Conservation (phyloP, 2,888 invertebrate species). For the Hypena proboscidalis region DNA sequence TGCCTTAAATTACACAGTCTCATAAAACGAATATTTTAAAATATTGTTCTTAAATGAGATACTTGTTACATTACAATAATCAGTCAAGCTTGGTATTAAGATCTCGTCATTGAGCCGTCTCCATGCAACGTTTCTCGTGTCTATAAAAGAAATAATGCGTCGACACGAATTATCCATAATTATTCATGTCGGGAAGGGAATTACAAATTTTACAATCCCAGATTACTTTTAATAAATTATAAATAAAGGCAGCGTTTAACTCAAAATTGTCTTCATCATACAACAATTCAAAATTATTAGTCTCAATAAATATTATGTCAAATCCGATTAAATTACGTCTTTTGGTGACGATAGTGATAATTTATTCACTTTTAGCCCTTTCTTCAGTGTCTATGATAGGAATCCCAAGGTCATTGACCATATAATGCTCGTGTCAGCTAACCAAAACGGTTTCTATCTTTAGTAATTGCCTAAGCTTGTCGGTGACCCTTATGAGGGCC, state of each 20-base stretch:
- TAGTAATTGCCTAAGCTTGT: conserved; percentile 92
- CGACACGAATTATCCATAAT: conserved; percentile 7
- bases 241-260: neutral
- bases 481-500: conserved; percentile 93
- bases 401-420: neutral
- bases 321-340: neutral
- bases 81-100: conserved; percentile 72
- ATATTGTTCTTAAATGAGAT: conserved; percentile 79
- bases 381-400: neutral
- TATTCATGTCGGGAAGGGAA: neutral
- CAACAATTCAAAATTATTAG: neutral
- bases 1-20: conserved; percentile 79
- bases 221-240: neutral
- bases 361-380: conserved; percentile 8
- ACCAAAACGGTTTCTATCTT: conserved; percentile 92
- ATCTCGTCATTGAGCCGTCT: conserved; percentile 70
- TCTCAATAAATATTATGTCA: neutral
- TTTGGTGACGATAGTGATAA: neutral
- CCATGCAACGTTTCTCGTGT: conserved; percentile 40
- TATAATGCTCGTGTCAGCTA: conserved; percentile 78
- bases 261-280: neutral
- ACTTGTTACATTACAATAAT: conserved; percentile 69
- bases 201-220: neutral
- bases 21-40: conserved; percentile 70
- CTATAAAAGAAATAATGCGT: conserved; percentile 10